Percentiles rank a stretch among this genome's conserved stretches.
phyloP scores from a whole-genome alignment of 2,113 vertebrate genomes.

The Natator depressus region DNA sequence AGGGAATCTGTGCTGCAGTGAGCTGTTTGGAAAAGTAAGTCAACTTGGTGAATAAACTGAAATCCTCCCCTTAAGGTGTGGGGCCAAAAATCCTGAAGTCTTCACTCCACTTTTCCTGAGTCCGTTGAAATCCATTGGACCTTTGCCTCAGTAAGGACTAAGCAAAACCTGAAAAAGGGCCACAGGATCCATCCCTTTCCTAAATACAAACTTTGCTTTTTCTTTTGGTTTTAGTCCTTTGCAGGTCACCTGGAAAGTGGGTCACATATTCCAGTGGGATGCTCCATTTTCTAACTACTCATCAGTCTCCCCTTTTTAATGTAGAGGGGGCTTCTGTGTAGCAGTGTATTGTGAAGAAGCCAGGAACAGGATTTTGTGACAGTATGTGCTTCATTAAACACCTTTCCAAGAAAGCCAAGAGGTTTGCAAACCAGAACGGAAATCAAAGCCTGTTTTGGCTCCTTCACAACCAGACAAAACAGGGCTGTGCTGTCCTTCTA shows the following conservation, averaged over 20 bases:
- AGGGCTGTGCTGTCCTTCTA: background rate
- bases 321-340: conserved; percentile 2
- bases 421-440: background rate
- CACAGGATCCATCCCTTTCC: background rate
- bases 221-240: background rate
- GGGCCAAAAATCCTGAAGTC: background rate
- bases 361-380: background rate
- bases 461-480: background rate
- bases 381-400: conserved; percentile 8
- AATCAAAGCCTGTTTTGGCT: conserved; percentile 15
- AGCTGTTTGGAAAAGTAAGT: accelerated
- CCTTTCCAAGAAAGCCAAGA: conserved; percentile 36
- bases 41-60: background rate
- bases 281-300: background rate
- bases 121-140: background rate
- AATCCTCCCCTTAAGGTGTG: background rate
- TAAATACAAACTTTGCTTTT: background rate
- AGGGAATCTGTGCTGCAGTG: accelerated
- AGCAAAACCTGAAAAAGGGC: background rate
- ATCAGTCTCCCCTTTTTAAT: background rate
- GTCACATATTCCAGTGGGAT: background rate
- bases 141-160: background rate
- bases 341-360: background rate
- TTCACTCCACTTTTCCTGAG: background rate
- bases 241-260: background rate